Evolutionary conservation across 2,888 invertebrate genomes (phyloP).

Genomic region (Rhyacophila evoluta): DNA sequence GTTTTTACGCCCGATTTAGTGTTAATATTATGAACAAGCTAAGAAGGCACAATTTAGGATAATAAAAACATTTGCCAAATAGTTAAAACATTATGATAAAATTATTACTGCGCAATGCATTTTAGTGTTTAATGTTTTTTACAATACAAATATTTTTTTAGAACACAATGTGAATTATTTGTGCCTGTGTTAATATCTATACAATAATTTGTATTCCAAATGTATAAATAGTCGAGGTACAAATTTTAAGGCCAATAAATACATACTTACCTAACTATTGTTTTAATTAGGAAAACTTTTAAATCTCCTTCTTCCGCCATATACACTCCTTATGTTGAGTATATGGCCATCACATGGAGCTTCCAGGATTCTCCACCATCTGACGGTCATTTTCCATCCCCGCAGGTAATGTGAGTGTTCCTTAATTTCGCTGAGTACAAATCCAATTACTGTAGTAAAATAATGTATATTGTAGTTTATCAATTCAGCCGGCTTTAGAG

Average conservation of each 20-base stretch:
- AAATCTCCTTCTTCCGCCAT: no score
- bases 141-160: conserved; percentile 10
- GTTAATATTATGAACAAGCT: not conserved
- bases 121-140: conserved; percentile 1
- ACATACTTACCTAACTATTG: not conserved
- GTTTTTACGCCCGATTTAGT: no score
- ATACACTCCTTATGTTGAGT: no score
- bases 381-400: no score
- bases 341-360: no score
- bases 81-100: conserved; percentile 2
- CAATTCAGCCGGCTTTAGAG: no score
- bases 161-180: conserved; percentile 21
- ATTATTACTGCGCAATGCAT: not conserved
- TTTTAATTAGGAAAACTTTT: no score
- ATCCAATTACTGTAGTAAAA: no score
- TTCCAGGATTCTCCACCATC: no score
- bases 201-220: conserved; percentile 25
- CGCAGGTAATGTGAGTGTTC: no score
- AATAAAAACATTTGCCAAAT: conserved; percentile 17
- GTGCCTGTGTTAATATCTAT: conserved; percentile 23
- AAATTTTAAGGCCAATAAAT: conserved; percentile 41
- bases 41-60: conserved; percentile 22
- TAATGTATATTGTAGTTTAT: no score
- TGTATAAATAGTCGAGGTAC: conserved; percentile 40
- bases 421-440: no score